These are phyloP conservation scores for Cryptus viduatorius DNA, from an alignment of 2,888 invertebrate genomes.

Conservation along the genomic window DNA sequence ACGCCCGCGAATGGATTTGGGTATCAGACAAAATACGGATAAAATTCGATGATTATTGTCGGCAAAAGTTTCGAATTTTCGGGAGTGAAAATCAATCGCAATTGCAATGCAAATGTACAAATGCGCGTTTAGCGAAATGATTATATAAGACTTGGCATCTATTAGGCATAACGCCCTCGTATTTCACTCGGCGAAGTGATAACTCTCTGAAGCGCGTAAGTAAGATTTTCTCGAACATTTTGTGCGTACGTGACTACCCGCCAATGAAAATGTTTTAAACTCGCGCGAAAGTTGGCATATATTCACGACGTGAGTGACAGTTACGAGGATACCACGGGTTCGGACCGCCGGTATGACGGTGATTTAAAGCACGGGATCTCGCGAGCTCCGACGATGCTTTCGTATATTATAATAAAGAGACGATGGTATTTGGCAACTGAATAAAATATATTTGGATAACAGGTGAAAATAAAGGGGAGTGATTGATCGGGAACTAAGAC, in stretches of 20 bases:
- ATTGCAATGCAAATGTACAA: conserved; percentile 18
- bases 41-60: conserved; percentile 10
- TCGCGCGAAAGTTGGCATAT: conserved; percentile 1
- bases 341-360: conserved; percentile 25
- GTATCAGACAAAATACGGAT: neutral
- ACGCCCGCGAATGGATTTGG: neutral
- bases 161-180: conserved; percentile 51
- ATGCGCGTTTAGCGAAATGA: conserved; percentile 32
- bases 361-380: conserved; percentile 42
- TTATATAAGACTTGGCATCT: conserved; percentile 64
- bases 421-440: conserved; percentile 41
- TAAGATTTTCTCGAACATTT: conserved; percentile 41
- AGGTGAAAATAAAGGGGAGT: conserved; percentile 39
- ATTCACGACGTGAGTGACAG: conserved; percentile 54
- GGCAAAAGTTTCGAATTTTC: neutral
- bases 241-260: conserved; percentile 7
- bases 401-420: conserved; percentile 50
- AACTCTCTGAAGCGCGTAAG: conserved; percentile 33
- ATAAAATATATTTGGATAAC: conserved; percentile 28
- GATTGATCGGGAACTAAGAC: conserved; percentile 53
- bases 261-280: conserved; percentile 7
- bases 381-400: conserved; percentile 40
- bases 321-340: conserved; percentile 38
- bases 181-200: conserved; percentile 59
- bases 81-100: neutral